A percentile compares a stretch with the other conserved stretches of the same genome.
Conservation (phyloP, 2,888 invertebrate species). For the Molorchus minor region DNA sequence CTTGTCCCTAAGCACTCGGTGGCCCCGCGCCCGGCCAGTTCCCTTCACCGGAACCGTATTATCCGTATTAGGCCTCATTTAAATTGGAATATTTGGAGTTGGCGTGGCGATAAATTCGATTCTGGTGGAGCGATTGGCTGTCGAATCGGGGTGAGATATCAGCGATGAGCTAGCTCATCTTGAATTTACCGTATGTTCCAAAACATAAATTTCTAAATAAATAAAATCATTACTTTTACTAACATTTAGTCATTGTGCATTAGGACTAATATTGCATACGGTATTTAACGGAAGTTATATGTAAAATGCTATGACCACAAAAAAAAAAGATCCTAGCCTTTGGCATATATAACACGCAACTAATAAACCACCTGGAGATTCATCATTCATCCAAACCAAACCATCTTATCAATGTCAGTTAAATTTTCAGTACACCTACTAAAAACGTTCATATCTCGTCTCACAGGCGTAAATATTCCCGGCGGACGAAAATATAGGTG, state of each 20-base stretch:
- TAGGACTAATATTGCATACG: not conserved
- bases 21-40: constrained; percentile 20
- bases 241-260: constrained; percentile 26
- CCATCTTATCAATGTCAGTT: too few relatives aligned
- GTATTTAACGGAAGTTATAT: too few relatives aligned
- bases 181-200: constrained; percentile 23
- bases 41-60: constrained; percentile 25
- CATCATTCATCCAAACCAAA: too few relatives aligned
- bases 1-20: too few relatives aligned
- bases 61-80: constrained; percentile 36
- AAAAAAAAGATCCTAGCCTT: too few relatives aligned
- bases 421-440: too few relatives aligned
- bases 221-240: constrained; percentile 26
- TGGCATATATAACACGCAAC: too few relatives aligned
- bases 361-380: too few relatives aligned
- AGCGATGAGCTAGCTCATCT: constrained; percentile 14
- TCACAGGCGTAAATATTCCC: constrained; percentile 21
- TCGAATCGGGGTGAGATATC: constrained; percentile 8
- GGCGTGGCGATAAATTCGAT: constrained; percentile 45
- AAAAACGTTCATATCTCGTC: constrained; percentile 35
- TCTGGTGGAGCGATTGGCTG: constrained; percentile 16
- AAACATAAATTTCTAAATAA: constrained; percentile 28
- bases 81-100: constrained; percentile 45
- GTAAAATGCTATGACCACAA: too few relatives aligned
- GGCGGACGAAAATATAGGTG: constrained; percentile 25